Conservation (phyloP, 2,113 vertebrate genomes). For the Limanda limanda region DNA sequence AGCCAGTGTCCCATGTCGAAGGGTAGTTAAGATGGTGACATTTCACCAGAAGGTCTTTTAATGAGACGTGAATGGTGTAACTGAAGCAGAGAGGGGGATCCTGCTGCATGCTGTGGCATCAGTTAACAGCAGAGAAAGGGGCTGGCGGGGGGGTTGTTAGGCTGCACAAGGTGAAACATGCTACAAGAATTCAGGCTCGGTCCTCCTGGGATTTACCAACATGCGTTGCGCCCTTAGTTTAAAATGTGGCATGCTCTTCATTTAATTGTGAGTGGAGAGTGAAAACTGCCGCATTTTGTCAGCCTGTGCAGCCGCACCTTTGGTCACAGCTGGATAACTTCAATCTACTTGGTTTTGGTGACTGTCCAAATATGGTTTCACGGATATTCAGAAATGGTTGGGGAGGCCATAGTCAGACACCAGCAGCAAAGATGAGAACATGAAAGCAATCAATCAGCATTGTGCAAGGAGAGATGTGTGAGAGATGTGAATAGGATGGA, state of each 20-base stretch:
- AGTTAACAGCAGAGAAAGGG: conserved; percentile 24
- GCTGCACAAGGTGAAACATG: conserved; percentile 1
- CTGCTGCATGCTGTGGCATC: conserved; percentile 26
- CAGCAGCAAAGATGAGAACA: not conserved
- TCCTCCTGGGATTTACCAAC: not conserved
- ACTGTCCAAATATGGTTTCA: no score
- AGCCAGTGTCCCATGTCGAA: conserved; percentile 53
- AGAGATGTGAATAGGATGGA: not conserved
- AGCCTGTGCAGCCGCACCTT: not conserved
- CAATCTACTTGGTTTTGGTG: no score
- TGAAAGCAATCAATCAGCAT: not conserved
- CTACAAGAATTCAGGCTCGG: not conserved
- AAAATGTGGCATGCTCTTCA: not conserved
- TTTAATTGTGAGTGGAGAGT: not conserved
- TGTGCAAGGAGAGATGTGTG: not conserved
- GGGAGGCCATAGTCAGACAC: not conserved
- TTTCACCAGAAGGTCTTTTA: conserved; percentile 63
- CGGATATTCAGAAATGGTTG: not conserved
- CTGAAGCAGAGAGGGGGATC: conserved; percentile 30
- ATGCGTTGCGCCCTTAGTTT: not conserved
- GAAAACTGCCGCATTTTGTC: not conserved
- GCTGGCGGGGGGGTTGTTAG: not conserved
- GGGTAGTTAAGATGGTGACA: conserved; percentile 61
- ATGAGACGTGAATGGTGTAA: conserved; percentile 54
- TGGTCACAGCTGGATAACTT: not conserved